phyloP scores from a whole-genome alignment of 1,140 invertebrate species.

The Macrotrachela quadricornifera region DNA sequence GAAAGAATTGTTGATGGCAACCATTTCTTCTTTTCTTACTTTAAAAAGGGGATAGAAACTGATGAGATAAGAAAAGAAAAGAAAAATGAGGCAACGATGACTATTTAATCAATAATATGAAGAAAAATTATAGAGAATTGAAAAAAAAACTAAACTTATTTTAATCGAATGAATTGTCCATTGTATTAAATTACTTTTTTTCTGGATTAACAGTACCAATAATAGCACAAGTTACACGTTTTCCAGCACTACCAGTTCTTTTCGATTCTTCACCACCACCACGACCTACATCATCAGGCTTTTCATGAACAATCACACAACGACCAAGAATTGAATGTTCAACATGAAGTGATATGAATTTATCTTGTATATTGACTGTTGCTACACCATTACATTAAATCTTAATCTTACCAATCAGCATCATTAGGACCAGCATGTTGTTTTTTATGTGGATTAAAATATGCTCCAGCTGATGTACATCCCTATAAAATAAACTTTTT shows the following conservation, averaged over 20 bases:
- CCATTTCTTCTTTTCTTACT: too few relatives aligned
- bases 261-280: conserved; percentile 29
- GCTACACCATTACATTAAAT: conserved; percentile 49
- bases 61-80: too few relatives aligned
- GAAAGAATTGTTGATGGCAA: too few relatives aligned
- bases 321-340: conserved; percentile 59
- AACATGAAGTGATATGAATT: conserved; percentile 48
- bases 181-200: too few relatives aligned
- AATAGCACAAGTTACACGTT: conserved; percentile 33
- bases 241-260: conserved; percentile 35
- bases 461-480: conserved; percentile 75
- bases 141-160: too few relatives aligned
- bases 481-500: conserved; percentile 33
- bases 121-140: too few relatives aligned
- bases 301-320: conserved; percentile 40
- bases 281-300: conserved; percentile 34
- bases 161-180: too few relatives aligned
- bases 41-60: too few relatives aligned
- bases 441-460: conserved; percentile 70
- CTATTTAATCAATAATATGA: too few relatives aligned
- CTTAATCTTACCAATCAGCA: conserved; percentile 35
- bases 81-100: too few relatives aligned
- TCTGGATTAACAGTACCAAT: conserved; percentile 14
- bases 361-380: conserved; percentile 52
- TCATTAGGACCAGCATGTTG: conserved; percentile 62